Conservation (phyloP, 2,113 vertebrate species). For the Cnemophilus loriae region DNA sequence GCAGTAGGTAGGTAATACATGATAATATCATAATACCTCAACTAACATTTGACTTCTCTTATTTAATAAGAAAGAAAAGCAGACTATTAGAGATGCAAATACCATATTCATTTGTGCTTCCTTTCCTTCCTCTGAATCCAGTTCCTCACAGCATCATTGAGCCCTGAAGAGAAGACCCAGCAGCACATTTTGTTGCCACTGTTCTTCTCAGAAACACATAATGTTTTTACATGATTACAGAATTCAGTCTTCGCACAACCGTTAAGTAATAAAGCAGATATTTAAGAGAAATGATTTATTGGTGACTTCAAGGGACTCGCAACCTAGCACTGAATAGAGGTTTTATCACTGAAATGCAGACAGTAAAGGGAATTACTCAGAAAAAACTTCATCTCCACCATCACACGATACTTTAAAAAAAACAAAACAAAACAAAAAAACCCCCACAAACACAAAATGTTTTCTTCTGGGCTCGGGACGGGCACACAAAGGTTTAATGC, state of each 20-base stretch:
- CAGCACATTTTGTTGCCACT: background rate
- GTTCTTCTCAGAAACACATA: background rate
- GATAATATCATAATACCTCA: background rate
- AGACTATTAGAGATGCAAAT: background rate
- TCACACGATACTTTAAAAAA: background rate
- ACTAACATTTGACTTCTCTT: background rate
- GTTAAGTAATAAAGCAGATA: slow-evolving; percentile 21
- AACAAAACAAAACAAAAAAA: background rate
- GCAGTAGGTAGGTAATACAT: background rate
- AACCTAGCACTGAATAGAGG: background rate
- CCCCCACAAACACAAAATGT: background rate
- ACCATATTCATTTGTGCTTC: background rate
- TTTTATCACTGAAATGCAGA: slow-evolving; percentile 57
- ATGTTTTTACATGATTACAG: background rate
- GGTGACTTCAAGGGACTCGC: background rate
- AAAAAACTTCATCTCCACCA: background rate
- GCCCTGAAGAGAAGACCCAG: background rate
- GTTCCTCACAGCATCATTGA: background rate
- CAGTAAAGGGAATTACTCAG: slow-evolving; percentile 20
- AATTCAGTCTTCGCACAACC: background rate
- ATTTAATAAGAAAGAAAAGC: background rate
- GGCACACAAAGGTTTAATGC: background rate
- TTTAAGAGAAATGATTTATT: slow-evolving; percentile 50
- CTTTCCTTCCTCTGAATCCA: background rate
- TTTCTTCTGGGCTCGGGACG: background rate